Percentiles rank a stretch among this genome's conserved stretches.
phyloP scores from a whole-genome alignment of 2,113 vertebrate genomes.

The Dromiciops gliroides region DNA sequence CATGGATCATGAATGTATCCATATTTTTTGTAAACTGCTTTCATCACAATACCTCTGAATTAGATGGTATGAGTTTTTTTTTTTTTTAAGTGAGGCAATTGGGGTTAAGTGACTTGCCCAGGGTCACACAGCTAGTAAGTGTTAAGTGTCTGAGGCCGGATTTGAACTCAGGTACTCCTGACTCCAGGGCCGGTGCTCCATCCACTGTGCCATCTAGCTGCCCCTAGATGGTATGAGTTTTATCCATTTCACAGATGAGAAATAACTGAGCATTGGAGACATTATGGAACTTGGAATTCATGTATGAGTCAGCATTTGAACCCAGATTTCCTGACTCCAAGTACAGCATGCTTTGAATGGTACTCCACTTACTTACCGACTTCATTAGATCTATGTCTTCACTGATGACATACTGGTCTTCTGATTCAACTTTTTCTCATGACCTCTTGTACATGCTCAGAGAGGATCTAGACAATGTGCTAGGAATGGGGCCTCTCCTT shows the following conservation, averaged over 20 bases:
- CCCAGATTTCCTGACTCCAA: background rate
- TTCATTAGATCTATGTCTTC: background rate
- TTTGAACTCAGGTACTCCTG: background rate
- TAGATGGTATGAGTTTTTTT: background rate
- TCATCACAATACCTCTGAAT: background rate
- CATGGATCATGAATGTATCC: background rate
- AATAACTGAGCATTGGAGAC: no score
- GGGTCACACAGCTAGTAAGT: no score
- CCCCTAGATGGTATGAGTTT: no score
- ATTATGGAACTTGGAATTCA: no score
- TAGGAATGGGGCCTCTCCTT: background rate
- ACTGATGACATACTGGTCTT: background rate
- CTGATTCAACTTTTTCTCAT: background rate
- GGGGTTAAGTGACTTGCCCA: no score
- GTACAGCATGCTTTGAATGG: background rate
- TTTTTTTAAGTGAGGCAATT: no score
- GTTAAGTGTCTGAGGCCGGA: background rate
- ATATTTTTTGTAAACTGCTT: background rate
- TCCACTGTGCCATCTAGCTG: no score
- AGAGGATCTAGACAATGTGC: background rate
- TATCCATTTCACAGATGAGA: no score
- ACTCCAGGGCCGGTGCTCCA: no score
- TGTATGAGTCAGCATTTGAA: background rate
- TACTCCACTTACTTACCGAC: background rate
- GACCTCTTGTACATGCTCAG: background rate